phyloP scores from a whole-genome alignment of 2,113 vertebrate genomes.

The Helogale parvula region DNA sequence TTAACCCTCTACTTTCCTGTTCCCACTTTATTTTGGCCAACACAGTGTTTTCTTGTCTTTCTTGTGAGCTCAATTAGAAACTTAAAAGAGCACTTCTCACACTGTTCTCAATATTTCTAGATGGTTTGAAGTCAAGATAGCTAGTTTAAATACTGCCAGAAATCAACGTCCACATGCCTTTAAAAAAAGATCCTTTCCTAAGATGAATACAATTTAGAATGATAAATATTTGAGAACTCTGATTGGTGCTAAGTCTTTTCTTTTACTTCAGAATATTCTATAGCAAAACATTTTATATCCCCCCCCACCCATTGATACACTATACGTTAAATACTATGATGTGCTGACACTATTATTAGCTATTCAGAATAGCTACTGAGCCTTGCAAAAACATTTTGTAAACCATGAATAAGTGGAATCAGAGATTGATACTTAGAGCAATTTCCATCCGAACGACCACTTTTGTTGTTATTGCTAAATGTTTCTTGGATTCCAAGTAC shows the following conservation, averaged over 20 bases:
- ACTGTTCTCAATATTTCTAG: neutral
- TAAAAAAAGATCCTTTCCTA: neutral
- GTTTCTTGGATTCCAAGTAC: constrained; percentile 11
- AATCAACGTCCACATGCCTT: neutral
- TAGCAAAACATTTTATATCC: neutral
- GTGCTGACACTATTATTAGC: neutral
- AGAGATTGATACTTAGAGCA: neutral
- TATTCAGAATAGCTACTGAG: constrained; percentile 1
- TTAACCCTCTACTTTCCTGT: neutral
- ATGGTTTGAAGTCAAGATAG: neutral
- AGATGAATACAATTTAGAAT: neutral
- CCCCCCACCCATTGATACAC: neutral
- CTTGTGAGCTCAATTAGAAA: neutral
- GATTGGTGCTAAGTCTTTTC: neutral
- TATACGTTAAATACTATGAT: neutral
- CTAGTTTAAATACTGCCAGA: neutral
- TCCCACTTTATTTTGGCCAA: neutral
- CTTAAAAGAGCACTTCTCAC: neutral
- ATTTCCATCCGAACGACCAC: neutral
- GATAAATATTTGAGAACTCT: neutral
- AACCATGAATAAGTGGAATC: constrained; percentile 5
- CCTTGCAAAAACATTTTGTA: constrained; percentile 15
- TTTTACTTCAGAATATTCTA: constrained; percentile 18
- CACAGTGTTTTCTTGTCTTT: neutral
- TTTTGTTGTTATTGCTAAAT: neutral